phyloP scores from a whole-genome alignment of 2,888 invertebrate species.

The Pristionchus maxplancki region DNA sequence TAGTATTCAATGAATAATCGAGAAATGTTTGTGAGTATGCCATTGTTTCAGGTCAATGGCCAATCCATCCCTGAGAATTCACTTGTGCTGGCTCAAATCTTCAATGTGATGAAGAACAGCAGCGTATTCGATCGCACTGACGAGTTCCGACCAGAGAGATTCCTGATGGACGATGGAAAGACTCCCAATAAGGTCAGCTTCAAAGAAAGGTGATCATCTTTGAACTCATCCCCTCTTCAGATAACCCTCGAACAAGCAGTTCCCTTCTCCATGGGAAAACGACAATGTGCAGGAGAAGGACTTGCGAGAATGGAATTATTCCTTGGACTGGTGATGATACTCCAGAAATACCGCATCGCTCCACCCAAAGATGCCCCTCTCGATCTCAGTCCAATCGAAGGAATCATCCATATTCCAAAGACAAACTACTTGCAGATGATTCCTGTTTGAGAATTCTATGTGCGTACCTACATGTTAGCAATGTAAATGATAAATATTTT shows the following conservation, averaged over 20 bases:
- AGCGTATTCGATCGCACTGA: constrained; percentile 55
- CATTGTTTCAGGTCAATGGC: constrained; percentile 30
- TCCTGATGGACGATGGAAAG: constrained; percentile 59
- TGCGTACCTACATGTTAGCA: neutral
- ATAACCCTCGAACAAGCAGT: neutral
- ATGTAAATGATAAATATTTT: neutral
- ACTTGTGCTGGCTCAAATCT: constrained; percentile 5
- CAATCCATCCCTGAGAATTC: constrained; percentile 34
- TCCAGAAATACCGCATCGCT: constrained; percentile 1
- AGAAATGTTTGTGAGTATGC: too few relatives aligned
- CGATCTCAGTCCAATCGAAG: neutral
- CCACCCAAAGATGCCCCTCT: neutral
- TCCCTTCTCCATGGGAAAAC: constrained; percentile 13
- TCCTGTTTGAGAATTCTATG: constrained; percentile 28
- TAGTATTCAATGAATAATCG: too few relatives aligned
- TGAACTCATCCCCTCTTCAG: neutral
- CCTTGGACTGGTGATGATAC: neutral
- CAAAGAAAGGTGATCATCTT: neutral
- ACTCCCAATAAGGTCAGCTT: constrained; percentile 60
- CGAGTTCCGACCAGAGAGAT: constrained; percentile 64
- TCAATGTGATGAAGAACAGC: neutral
- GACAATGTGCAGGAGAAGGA: constrained; percentile 10
- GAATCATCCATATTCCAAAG: neutral
- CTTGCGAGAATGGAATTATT: neutral
- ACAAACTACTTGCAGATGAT: neutral